Percentiles rank a stretch among this genome's conserved stretches.
Evolutionary conservation across 1,140 invertebrate species (phyloP).

Genomic region (Phymastichus coffea): DNA sequence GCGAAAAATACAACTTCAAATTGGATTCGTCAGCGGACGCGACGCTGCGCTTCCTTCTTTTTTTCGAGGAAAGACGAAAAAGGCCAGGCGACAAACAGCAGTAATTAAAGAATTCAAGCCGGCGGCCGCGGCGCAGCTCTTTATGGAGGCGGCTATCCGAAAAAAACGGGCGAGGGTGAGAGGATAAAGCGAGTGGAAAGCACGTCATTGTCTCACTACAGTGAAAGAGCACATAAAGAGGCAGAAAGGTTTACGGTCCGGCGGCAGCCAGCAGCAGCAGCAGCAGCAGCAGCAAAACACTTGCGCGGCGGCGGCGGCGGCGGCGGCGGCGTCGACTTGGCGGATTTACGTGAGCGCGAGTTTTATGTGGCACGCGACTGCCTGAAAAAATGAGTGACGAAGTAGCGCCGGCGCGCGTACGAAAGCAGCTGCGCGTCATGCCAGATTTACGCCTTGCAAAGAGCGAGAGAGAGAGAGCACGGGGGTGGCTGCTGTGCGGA

Average conservation of each 20-base stretch:
- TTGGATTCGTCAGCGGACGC: too few relatives aligned
- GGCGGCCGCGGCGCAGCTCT: neutral
- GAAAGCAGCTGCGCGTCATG: neutral
- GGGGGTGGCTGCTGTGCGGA: too few relatives aligned
- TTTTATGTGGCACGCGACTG: constrained; percentile 5
- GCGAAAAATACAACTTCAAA: too few relatives aligned
- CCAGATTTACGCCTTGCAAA: constrained; percentile 10
- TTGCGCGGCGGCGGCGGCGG: constrained; percentile 1
- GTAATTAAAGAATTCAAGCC: constrained; percentile 23
- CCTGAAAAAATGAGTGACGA: constrained; percentile 13
- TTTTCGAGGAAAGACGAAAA: too few relatives aligned
- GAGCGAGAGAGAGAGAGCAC: constrained; percentile 1
- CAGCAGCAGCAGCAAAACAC: constrained; percentile 3
- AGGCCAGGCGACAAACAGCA: neutral
- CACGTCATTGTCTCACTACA: too few relatives aligned
- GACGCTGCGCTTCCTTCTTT: too few relatives aligned
- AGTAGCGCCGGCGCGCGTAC: neutral
- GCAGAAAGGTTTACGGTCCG: too few relatives aligned
- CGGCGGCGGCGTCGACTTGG: too few relatives aligned
- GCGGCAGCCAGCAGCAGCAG: neutral
- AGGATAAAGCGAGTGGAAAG: neutral
- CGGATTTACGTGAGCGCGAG: constrained; percentile 5
- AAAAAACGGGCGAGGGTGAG: neutral
- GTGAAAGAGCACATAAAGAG: too few relatives aligned
- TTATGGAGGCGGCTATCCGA: neutral